A percentile compares a stretch with the other conserved stretches of the same genome.
These are phyloP conservation scores for Lasius platythorax DNA, from an alignment of 2,888 invertebrate genomes.

Conservation along the genomic window DNA sequence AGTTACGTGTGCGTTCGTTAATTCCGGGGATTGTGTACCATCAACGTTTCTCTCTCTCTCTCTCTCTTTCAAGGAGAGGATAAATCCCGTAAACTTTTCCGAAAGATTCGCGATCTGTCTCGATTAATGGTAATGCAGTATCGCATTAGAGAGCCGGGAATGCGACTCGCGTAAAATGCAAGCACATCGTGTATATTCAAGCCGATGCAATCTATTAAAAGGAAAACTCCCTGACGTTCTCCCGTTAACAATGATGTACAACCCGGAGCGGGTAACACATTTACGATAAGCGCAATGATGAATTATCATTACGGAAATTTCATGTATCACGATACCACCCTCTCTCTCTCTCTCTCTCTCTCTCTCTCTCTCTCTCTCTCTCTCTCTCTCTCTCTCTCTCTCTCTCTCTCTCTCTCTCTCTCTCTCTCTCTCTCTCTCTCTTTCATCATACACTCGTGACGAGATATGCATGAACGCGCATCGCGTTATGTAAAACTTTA, in stretches of 20 bases:
- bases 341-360: too few species aligned
- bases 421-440: too few species aligned
- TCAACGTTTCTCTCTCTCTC: neutral
- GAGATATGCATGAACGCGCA: neutral
- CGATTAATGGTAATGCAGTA: conserved; percentile 45
- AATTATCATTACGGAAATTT: conserved; percentile 54
- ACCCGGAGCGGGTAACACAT: conserved; percentile 17
- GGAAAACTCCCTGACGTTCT: conserved; percentile 20
- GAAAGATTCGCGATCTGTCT: conserved; percentile 26
- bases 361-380: too few species aligned
- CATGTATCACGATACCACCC: neutral
- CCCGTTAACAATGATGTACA: conserved; percentile 45
- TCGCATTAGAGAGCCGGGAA: conserved; percentile 25
- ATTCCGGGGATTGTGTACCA: neutral
- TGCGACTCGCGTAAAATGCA: conserved; percentile 18
- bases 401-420: too few species aligned
- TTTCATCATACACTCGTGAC: neutral
- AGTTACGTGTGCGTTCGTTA: conserved; percentile 20
- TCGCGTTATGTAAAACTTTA: conserved; percentile 29
- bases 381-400: too few species aligned
- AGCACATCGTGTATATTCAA: conserved; percentile 10
- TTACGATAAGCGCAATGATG: conserved; percentile 53
- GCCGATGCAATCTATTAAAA: conserved; percentile 45
- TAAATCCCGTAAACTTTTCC: conserved; percentile 2
- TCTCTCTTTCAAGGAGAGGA: neutral